Base-by-base conservation (phyloP, 1,140 invertebrate genomes). In the Drosophila rhopaloa region DNA sequence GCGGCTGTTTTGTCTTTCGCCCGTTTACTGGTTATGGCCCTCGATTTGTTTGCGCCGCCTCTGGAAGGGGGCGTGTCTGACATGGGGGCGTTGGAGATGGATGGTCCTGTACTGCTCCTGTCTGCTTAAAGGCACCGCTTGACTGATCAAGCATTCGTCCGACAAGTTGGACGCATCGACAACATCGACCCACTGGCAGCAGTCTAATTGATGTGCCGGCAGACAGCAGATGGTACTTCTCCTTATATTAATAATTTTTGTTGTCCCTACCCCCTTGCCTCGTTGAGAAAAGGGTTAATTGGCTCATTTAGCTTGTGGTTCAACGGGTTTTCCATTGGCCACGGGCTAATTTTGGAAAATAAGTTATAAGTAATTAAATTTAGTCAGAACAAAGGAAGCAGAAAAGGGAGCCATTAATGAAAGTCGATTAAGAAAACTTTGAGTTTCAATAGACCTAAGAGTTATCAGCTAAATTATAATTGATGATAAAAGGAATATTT, bases 91-190 rank as follows among this genome's bases (percentile, higher is more conserved):
- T 7, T 32, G 29, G n/a, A 51, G 29, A 9, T 65, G 38, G 19
- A 37, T 65, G 46, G n/a, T 57, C 8, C 29, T 41, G 54, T 3
- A 50, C 29, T 35, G 58, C n/a, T 57, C 59, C 62, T 55, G 76
- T 63, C 70, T 74, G 76, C 24, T 38, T 14, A 13, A 27, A 48
- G 50, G 51, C 37, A 32, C 16, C 83, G 83, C 76, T 65, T 80
- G 78, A 79, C 66, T 68, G 76, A 63, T 80, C 84, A 77, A 83
- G 78, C 79, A 58, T 63, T 47, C 29, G 44, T 43, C 71, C 67
- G 57, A 78, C 78, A 78, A 81, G 75, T 86, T 86, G 41, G 74
- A 68, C 77, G 79, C 76, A 85, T 85, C 79, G 81, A 85, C 81
- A 85, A 47, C 62, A 38, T 38, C 62, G 65, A 65, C 54, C 63